These are phyloP conservation scores for Spicauda simplicius DNA, from an alignment of 2,888 invertebrate species.

Conservation along the genomic window DNA sequence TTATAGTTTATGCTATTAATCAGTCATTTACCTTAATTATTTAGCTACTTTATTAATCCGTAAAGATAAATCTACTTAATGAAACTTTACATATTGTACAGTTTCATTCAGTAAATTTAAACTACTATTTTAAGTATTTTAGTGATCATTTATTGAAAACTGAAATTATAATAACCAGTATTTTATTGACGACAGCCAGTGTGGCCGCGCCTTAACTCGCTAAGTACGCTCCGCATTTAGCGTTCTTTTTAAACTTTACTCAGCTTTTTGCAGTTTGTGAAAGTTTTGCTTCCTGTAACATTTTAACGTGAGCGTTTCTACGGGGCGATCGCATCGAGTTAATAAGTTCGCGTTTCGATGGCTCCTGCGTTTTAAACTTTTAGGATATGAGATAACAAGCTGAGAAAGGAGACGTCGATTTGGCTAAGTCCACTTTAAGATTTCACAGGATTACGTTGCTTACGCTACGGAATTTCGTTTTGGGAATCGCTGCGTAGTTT, in stretches of 20 bases:
- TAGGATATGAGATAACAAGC: constrained; percentile 84
- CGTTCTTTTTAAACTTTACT: constrained; percentile 77
- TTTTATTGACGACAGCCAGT: background rate
- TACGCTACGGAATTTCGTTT: constrained; percentile 9
- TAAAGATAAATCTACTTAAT: too few species aligned
- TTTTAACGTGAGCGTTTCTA: constrained; percentile 79
- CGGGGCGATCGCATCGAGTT: constrained; percentile 83
- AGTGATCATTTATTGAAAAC: too few species aligned
- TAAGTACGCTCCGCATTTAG: constrained; percentile 77
- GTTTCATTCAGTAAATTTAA: too few species aligned
- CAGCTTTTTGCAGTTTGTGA: constrained; percentile 77
- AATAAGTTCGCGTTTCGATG: constrained; percentile 83
- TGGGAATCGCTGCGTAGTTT: background rate
- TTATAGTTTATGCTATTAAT: too few species aligned
- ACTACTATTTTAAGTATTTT: too few species aligned
- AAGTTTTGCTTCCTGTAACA: constrained; percentile 81
- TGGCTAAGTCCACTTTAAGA: constrained; percentile 76
- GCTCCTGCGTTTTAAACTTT: constrained; percentile 83
- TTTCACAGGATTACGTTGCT: constrained; percentile 39
- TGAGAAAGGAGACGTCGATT: constrained; percentile 80
- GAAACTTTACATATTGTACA: too few species aligned
- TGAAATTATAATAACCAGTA: too few species aligned
- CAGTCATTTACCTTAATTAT: too few species aligned
- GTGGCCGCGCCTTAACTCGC: constrained; percentile 51
- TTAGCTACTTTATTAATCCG: too few species aligned